Conservation (phyloP, 2,888 invertebrate species). For the Agelastica alni region DNA sequence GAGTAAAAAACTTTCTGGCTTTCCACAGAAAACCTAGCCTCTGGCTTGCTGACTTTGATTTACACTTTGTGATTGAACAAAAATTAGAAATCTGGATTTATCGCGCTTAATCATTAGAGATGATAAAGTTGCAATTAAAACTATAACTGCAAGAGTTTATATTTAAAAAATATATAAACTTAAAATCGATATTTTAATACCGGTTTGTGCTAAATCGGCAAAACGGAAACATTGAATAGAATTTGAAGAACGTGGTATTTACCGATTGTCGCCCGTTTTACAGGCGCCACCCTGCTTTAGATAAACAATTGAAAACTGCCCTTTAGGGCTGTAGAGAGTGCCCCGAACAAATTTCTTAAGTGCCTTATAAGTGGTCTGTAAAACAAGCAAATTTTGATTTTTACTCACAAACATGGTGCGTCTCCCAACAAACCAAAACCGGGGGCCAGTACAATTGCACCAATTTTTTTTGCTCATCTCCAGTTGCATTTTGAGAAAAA, state of each 20-base stretch:
- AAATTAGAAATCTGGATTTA: too few relatives aligned
- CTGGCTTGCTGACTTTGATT: too few relatives aligned
- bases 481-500: too few relatives aligned
- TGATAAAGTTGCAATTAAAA: too few relatives aligned
- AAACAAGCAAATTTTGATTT: slow-evolving; percentile 28
- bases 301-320: slow-evolving; percentile 30
- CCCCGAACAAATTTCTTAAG: slow-evolving; percentile 26
- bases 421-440: background rate
- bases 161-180: too few relatives aligned
- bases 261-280: slow-evolving; percentile 19
- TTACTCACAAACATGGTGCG: slow-evolving; percentile 16
- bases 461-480: slow-evolving; percentile 16
- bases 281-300: slow-evolving; percentile 25
- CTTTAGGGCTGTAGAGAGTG: slow-evolving; percentile 16
- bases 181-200: too few relatives aligned
- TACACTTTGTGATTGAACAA: too few relatives aligned
- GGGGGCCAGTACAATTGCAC: slow-evolving; percentile 9
- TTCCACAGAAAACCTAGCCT: too few relatives aligned
- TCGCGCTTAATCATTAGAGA: too few relatives aligned
- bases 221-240: slow-evolving; percentile 16
- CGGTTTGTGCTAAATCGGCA: too few relatives aligned
- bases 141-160: too few relatives aligned
- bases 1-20: too few relatives aligned
- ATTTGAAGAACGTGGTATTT: slow-evolving; percentile 21
- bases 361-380: slow-evolving; percentile 31